Conservation (phyloP, 2,113 vertebrate species). For the Nothocercus julius region DNA sequence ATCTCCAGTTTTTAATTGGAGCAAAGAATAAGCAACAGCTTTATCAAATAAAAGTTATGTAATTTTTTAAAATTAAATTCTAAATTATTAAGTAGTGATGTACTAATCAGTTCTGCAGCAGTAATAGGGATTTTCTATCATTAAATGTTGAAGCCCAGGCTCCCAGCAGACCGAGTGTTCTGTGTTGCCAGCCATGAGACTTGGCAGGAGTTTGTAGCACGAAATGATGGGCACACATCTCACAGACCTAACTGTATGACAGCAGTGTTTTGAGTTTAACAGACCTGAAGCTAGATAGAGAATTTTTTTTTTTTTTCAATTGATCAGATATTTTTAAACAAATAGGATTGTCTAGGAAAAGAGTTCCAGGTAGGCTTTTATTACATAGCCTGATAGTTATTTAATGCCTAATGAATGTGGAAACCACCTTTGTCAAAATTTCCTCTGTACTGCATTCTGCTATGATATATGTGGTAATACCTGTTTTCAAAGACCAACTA, state of each 20-base stretch:
- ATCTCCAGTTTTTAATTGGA: slow-evolving; percentile 61
- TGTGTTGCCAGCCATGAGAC: not conserved
- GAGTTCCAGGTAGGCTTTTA: not conserved
- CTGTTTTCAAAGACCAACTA: not conserved
- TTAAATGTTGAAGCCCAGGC: slow-evolving; percentile 25
- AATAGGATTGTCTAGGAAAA: not conserved
- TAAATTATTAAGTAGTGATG: slow-evolving; percentile 45
- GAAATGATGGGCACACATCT: not conserved
- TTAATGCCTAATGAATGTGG: not conserved
- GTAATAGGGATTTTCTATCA: slow-evolving; percentile 45
- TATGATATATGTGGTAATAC: not conserved
- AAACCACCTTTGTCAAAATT: not conserved
- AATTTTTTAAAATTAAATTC: slow-evolving; percentile 53
- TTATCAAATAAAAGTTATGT: slow-evolving; percentile 39
- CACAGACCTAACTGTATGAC: not conserved
- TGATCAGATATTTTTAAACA: not conserved
- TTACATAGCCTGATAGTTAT: not conserved
- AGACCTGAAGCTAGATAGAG: not conserved
- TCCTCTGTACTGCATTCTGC: accelerated
- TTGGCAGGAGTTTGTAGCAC: not conserved
- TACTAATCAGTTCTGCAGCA: slow-evolving; percentile 51
- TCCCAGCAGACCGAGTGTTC: slow-evolving; percentile 49
- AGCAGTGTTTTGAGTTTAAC: not conserved
- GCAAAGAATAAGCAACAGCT: slow-evolving; percentile 51
- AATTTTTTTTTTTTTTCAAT: not conserved